A percentile compares a stretch with the other conserved stretches of the same genome.
These are phyloP conservation scores for Mesembrinibis cayennensis DNA, from an alignment of 2,113 vertebrate genomes.

Conservation along the genomic window DNA sequence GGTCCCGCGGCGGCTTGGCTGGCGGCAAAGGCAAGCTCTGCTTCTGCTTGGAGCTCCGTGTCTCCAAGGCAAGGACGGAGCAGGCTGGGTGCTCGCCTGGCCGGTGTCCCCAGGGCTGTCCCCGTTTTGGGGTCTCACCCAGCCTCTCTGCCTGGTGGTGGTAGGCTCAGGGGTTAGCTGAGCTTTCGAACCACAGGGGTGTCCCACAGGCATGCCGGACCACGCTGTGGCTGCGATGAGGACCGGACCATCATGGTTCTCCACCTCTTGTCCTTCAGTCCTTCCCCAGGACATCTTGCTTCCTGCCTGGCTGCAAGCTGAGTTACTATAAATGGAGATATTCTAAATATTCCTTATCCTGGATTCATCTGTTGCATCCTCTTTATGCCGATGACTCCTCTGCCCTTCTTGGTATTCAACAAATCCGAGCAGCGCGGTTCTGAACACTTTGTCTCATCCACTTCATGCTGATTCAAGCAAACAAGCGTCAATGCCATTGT, in stretches of 20 bases:
- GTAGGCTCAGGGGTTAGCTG: neutral
- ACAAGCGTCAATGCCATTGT: neutral
- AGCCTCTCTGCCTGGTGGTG: neutral
- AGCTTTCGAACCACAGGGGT: rapidly evolving
- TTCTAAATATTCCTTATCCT: neutral
- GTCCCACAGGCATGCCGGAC: no score
- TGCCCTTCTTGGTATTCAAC: rapidly evolving
- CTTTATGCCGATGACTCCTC: neutral
- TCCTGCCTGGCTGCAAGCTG: neutral
- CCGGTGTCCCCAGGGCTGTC: neutral
- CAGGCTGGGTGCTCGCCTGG: neutral
- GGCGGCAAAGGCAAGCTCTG: neutral
- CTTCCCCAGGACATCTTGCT: neutral
- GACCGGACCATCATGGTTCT: neutral
- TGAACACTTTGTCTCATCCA: rapidly evolving
- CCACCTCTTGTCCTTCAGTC: neutral
- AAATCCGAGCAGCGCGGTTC: rapidly evolving
- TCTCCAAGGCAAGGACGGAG: neutral
- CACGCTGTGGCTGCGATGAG: rapidly evolving
- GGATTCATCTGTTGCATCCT: neutral
- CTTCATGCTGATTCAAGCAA: neutral
- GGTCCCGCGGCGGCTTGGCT: neutral
- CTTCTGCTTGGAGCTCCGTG: neutral
- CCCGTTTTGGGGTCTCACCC: neutral
- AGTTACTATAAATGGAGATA: neutral